phyloP scores from a whole-genome alignment of 2,113 vertebrate genomes.

The Elaphurus davidianus region DNA sequence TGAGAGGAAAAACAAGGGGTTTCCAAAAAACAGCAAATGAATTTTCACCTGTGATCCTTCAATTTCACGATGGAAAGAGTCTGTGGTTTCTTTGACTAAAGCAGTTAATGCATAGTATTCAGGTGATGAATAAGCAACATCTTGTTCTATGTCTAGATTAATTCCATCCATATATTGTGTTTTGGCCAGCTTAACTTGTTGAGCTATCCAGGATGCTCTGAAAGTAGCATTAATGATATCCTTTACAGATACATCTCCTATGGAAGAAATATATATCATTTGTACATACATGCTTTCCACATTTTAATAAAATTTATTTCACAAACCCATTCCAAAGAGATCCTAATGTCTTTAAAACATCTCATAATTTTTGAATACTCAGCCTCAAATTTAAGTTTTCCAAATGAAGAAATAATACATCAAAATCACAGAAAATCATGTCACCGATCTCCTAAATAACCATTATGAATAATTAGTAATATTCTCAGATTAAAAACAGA shows the following conservation, averaged over 20 bases:
- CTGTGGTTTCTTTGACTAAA: slow-evolving; percentile 92
- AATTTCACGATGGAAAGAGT: slow-evolving; percentile 92
- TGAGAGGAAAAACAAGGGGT: background rate
- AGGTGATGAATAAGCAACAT: slow-evolving; percentile 82
- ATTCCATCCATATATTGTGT: slow-evolving; percentile 96
- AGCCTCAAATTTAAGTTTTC: slow-evolving; percentile 23
- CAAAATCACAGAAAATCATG: slow-evolving; percentile 13
- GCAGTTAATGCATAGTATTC: slow-evolving; percentile 91
- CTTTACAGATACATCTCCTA: slow-evolving; percentile 89
- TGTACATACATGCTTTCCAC: background rate
- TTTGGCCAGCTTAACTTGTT: slow-evolving; percentile 89
- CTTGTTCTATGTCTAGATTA: slow-evolving; percentile 95
- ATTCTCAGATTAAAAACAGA: slow-evolving; percentile 40
- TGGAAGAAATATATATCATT: slow-evolving; percentile 33
- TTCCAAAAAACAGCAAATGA: background rate
- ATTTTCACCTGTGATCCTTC: slow-evolving; percentile 92
- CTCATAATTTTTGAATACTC: slow-evolving; percentile 11
- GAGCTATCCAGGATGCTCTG: slow-evolving; percentile 90
- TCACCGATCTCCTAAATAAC: slow-evolving; percentile 34
- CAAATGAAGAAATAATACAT: background rate
- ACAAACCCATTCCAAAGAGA: background rate
- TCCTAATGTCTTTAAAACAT: slow-evolving; percentile 26
- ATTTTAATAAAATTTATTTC: slow-evolving; percentile 32
- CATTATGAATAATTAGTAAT: background rate
- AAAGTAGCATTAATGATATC: slow-evolving; percentile 86